Base-by-base conservation (phyloP, 2,113 vertebrate species). In the Datnioides undecimradiatus region DNA sequence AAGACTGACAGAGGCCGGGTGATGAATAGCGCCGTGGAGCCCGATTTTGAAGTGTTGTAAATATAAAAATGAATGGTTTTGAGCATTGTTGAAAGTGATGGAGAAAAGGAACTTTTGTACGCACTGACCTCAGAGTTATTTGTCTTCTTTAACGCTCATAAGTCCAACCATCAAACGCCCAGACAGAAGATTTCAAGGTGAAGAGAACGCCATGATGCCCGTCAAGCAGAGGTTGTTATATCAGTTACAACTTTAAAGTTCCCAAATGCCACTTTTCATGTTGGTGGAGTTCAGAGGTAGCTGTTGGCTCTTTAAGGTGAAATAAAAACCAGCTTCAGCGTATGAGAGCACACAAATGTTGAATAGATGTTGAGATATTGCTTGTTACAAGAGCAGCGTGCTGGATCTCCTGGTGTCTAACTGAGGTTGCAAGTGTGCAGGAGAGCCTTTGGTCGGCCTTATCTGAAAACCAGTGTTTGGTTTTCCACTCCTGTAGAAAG, bases 161-260 rank as follows among this genome's bases (percentile, higher is more conserved):
- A 52, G 19, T 27, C 4, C 55, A n/a, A 48, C 41, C 4, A 10
- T 79, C 69, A 73, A 40, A 59, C 65, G 27, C 27, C 10, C 11
- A 60, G 4, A 68, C 6, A 40, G 2, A 51, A 13, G 49, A 27
- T 45, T 55, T 52, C 23, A 54, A 33, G 36, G 40, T 29, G 23
- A 54, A 57, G 38, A 66, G 19, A 41, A 29, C 17, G n/a, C 36
- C 66, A 16, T 54, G 31, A 73, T 60, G 73, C 45, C 55, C 49
- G 41, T 62, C 40, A 75, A 64, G 55, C 23, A 48, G 19, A 45
- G 43, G 8, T 25, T 58, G 34, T 82, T 43, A 54, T 33, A 29
- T 73, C 52, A 60, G 23, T 25, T 51, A 45, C 48, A 72, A 69
- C 40, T 43, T 55, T 69, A 76, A n/a, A 80, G 54, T 4, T n/a